A percentile compares a stretch with the other conserved stretches of the same genome.
phyloP scores from a whole-genome alignment of 2,888 invertebrate species.

The Oxyscelio sp. region DNA sequence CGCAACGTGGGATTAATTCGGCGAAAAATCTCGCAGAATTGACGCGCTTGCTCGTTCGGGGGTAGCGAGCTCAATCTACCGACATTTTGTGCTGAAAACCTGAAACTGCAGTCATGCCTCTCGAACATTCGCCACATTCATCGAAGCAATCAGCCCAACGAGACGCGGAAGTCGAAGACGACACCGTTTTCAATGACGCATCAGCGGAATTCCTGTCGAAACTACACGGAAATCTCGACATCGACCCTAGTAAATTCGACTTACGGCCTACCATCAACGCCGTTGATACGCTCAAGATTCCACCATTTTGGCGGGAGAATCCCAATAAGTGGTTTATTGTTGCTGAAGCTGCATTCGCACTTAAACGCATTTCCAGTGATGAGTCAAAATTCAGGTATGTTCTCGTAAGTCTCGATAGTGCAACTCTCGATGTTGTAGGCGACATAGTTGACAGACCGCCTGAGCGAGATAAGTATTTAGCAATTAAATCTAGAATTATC shows the following conservation, averaged over 20 bases:
- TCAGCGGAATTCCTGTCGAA: no score
- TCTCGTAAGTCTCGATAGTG: neutral
- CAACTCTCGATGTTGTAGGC: neutral
- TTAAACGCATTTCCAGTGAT: slow-evolving; percentile 23
- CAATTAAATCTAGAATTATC: neutral
- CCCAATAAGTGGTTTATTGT: slow-evolving; percentile 31
- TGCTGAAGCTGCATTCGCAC: slow-evolving; percentile 31
- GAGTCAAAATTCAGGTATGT: slow-evolving; percentile 31
- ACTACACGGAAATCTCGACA: no score
- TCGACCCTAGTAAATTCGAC: no score
- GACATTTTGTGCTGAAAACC: no score
- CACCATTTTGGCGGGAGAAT: slow-evolving; percentile 26
- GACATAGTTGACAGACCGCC: neutral
- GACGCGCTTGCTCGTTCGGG: neutral
- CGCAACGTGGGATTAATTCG: neutral
- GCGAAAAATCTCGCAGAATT: slow-evolving; percentile 5
- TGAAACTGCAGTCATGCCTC: no score
- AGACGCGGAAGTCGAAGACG: no score
- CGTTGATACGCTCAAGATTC: neutral
- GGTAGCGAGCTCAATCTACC: no score
- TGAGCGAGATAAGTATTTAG: neutral
- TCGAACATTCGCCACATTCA: no score
- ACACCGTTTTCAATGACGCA: no score
- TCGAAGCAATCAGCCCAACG: no score
- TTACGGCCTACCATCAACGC: neutral